Evolutionary conservation across 2,888 invertebrate genomes (phyloP), one percentile per base, ranked within the genome.

Genomic region (Calameuta idolon): DNA sequence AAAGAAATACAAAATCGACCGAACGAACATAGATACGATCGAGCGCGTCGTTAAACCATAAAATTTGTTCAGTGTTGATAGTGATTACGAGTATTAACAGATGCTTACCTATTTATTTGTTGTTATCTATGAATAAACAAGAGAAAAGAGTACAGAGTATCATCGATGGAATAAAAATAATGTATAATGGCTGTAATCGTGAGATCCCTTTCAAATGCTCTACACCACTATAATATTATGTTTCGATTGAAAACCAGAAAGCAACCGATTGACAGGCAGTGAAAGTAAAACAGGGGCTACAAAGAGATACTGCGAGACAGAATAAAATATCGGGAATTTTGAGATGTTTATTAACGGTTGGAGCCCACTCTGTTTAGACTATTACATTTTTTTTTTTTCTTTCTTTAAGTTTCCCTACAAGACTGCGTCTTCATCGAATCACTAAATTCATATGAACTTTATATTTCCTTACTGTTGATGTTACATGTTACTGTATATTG

Each of bases 51-150:
- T n/a, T 35, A 74, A 74, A 30, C n/a, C 74, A 74, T 74, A 80
- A 85, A 86, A 86, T 86, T 86, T 85, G 87, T 87, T 90, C 86
- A 87, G 86, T 90, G 89, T 90, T 89, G 86, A 90, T 89, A 89
- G 87, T 87, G 85, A 89, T 83, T 89, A 88, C 81, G 84, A 89
- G 86, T 86, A 88, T 88, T 87, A 87, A 88, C 88, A 90, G 88
- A 90, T 90, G 87, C 89, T 87, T 89, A 88, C 87, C 87, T 90
- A 90, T 90, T 90, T 90, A 90, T 90, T 90, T 90, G 90, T 90
- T 90, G 89, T 90, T 90, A 88, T 82, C 86, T 89, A 89, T 78
- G 40, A 40, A 69, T 87, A 89, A 89, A 87, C 89, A 87, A 88
- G 87, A 84, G 87, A 86, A 83, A 86, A 81, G 79, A 87, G 81